Conservation (phyloP, 2,113 vertebrate genomes). For the Riparia riparia region DNA sequence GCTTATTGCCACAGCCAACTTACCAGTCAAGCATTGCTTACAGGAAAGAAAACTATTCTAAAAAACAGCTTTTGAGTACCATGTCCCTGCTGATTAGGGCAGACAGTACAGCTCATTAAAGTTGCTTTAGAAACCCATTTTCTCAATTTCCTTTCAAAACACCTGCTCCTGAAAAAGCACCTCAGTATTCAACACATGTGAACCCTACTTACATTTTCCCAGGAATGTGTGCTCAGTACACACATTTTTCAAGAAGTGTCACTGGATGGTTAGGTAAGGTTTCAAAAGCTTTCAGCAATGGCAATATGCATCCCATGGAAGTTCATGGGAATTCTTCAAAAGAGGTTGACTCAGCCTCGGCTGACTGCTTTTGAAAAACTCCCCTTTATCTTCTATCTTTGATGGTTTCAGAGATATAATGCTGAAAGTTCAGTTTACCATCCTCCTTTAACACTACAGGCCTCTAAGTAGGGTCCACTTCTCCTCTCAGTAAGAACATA, state of each 20-base stretch:
- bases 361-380: conserved; percentile 49
- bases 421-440: background rate
- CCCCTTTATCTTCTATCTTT: conserved; percentile 6
- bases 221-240: conserved; percentile 32
- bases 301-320: conserved; percentile 1
- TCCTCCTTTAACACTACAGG: background rate
- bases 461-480: background rate
- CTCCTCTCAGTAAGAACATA: background rate
- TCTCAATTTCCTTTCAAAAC: conserved; percentile 16
- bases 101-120: background rate
- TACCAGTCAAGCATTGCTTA: background rate
- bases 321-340: conserved; percentile 39
- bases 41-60: background rate
- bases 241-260: conserved; percentile 52
- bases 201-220: conserved; percentile 15
- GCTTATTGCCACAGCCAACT: background rate
- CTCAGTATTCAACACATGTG: background rate
- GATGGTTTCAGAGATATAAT: conserved; percentile 8
- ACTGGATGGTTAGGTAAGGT: conserved; percentile 28
- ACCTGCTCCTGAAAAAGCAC: conserved; percentile 13
- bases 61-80: background rate
- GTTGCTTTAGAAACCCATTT: background rate
- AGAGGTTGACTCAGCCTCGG: background rate
- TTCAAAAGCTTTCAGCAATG: conserved; percentile 52
- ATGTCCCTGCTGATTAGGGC: background rate